Percentiles rank a stretch among this genome's conserved stretches.
Evolutionary conservation across 1,140 invertebrate species (phyloP).

Genomic region (Pollicipes pollicipes): DNA sequence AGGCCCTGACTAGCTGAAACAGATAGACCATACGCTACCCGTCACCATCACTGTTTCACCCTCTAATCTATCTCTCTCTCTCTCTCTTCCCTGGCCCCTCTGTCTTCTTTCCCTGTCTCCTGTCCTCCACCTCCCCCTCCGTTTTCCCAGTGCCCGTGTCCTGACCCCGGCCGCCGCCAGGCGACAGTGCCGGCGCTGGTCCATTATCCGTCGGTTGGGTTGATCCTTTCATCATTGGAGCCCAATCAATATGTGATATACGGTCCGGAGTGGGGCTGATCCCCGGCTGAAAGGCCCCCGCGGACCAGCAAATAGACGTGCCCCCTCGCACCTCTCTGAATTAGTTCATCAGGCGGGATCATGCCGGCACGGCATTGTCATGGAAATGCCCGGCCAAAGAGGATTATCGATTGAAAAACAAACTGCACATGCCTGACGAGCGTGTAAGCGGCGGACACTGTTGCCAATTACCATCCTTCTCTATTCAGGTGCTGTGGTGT

Average conservation of each 20-base stretch:
- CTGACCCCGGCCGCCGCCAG: neutral
- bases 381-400: neutral
- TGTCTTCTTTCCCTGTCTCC: neutral
- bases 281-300: neutral
- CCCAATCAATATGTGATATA: constrained; percentile 2
- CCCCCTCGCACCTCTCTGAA: neutral
- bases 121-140: neutral
- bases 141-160: too few species aligned
- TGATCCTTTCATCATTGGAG: neutral
- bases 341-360: neutral
- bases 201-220: neutral
- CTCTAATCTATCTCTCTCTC: too few species aligned
- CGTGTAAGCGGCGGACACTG: neutral
- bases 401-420: constrained; percentile 2
- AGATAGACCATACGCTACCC: too few species aligned
- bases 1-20: too few species aligned
- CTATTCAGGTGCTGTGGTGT: neutral
- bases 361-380: neutral
- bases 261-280: neutral
- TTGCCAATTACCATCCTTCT: neutral
- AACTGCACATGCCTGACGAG: neutral
- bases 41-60: too few species aligned
- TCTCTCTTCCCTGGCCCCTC: too few species aligned
- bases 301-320: neutral
- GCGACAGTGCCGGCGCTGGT: neutral